Evolutionary conservation across 2,113 vertebrate species (phyloP), one percentile per base, ranked within the genome.

Genomic region (Gambusia affinis): DNA sequence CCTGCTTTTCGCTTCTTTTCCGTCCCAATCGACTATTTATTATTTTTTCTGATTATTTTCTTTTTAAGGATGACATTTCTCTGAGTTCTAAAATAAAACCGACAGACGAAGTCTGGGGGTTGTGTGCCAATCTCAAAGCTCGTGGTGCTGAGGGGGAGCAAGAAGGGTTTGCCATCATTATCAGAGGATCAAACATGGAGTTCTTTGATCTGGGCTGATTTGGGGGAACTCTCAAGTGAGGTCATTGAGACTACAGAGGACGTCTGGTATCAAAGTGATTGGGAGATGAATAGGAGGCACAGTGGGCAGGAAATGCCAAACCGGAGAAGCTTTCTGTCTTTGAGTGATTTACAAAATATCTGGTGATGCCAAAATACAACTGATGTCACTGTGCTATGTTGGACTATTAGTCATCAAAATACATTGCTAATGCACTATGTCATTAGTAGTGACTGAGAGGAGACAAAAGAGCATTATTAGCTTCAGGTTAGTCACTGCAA

Each of bases 231-330:
- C 85, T 87, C 69, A 60, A 86, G 85, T 92, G 91, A 87, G 86
- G 88, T 91, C 89, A 88, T 80, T 12, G 33, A 67, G 80, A 79
- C 90, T 75, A 81, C 80, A 90, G 80, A 89, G 86, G 73, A 72
- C 66, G 73, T 39, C 70, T 85, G 85, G 73, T 91, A 92, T 93
- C 91, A 93, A 93, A 94, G 91, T 85, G 78, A 92, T 85, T 72
- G 78, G 29, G 39, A 54, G 71, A 94, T 94, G 91, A 95, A 95
- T 93, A 82, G 88, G 14, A 27, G 72, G 72, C 71, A 73, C 84
- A 92, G 90, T 94, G 84, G 47, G 73, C 87, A 92, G 92, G 92
- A 95, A 93, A 93, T 95, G 72, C 89, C 92, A 89, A 75, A 70
- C 31, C 12, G 11, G 71, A 12, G 14, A 29, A 68, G 76, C 62